Evolutionary conservation across 2,888 invertebrate species (phyloP), one percentile per base, ranked within the genome.

Genomic region (Phorcus lineatus): DNA sequence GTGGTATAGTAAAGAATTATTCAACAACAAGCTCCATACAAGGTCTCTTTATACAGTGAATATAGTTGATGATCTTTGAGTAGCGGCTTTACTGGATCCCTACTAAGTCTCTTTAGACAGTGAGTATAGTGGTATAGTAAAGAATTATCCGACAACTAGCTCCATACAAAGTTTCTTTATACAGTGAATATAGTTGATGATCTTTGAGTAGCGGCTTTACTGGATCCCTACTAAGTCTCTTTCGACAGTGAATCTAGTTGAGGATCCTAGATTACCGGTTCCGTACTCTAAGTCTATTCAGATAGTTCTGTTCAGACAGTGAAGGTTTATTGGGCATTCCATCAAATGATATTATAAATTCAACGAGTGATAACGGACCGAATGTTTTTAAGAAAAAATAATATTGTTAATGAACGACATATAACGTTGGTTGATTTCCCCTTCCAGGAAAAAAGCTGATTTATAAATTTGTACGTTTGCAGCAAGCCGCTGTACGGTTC

Each of bases 221-320:
- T 3, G 88, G 87, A 9, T 89, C 89, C 7, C 54, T 87, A 22
- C 84, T 86, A 31, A 89, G 89, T 81, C 62, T 36, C 36, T 36
- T 36, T 36, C 2, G 36, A 4, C 36, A 36, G 2, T 62, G 28
- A 24, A 28, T 62, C 24, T 6, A 24, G 28, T 62, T 16, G 24
- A 24, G 13, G 13, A 28, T 62, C 62, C 28, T 24, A 4, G 17
- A 17, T 13, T 47, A 47, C 47, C 28, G 62, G 13, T 1, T 17
- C 24, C 28, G 13, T 24, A n/a, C n/a, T 16, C 62, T 62, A 9
- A 62, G 62, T 28, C 62, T 62, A 24, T 62, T 62, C 28, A 28
- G 62, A 62, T 28, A 62, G 28, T 62, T n/a, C 36, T 36, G 4
- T 36, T 36, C 36, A 36, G 36, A 36, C 36, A 36, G 36, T 36